Base-by-base conservation (phyloP, 2,888 invertebrate genomes). In the Campaea margaritaria region DNA sequence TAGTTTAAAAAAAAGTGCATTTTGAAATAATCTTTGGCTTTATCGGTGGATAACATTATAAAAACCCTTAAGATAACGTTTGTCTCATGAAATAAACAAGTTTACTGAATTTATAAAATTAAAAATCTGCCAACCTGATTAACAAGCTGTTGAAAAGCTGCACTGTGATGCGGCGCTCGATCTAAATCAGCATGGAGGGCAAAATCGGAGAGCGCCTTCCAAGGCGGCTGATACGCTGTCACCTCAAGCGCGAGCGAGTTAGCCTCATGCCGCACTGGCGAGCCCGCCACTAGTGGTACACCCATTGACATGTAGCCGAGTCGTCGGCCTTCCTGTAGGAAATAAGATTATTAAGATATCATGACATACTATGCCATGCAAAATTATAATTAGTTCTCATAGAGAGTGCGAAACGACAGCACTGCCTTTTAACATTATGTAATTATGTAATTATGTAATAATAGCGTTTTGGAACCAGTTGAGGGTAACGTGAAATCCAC, bases 241-340 rank as follows among this genome's bases (percentile, higher is more conserved):
- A 94, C 94, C 90, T 99, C 99, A 60, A 99, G 94, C 38, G 97
- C 96, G 83, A 97, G 95, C 58, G 97, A 96, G 0, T 97, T 97
- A 60, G 97, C 96, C 87, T 97, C 97, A 91, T 97, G 97, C 47
- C 97, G 94, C 62, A 97, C 97, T 34, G 97, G 97, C 72, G 98
- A 98, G 43, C 98, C 97, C 44, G 99, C 99, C 64, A 99, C 98
- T 96, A 99, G 97, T 15, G 99, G 99, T 73, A 99, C 98, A 83
- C 99, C 98, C 96, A 98, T 97, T 75, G 96, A 96, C 82, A 97
- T 97, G 90, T 98, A 97, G 68, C 97, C 97, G 87, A 98, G 93
- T 86, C 98, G 97, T 72, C 98, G 95, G 75, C 98, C 98, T 93
- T 98, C 98, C 98, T 98, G 95, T 69, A 34, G 65, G 65, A 72